Conservation (phyloP, 2,113 vertebrate genomes). For the Actenoides lindsayi region DNA sequence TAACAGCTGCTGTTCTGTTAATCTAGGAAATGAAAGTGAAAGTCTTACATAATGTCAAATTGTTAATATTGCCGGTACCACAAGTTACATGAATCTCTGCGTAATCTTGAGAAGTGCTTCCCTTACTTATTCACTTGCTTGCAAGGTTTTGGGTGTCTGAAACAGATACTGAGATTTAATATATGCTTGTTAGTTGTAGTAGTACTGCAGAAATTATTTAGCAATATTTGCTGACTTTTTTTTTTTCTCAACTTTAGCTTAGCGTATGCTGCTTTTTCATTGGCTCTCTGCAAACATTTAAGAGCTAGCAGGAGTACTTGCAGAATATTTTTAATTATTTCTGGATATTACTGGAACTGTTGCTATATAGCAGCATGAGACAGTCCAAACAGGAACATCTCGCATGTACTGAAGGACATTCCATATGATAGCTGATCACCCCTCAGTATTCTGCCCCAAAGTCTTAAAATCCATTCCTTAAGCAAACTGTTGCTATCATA, state of each 20-base stretch:
- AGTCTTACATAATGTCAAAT: not conserved
- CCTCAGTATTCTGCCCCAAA: not conserved
- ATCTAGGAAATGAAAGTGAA: not conserved
- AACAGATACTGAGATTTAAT: not conserved
- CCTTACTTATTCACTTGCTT: not conserved
- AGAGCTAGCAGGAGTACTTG: not conserved
- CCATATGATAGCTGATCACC: not conserved
- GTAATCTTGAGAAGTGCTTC: not conserved
- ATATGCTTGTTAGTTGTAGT: not conserved
- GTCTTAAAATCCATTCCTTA: not conserved
- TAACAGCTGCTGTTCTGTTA: not conserved
- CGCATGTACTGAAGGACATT: not conserved
- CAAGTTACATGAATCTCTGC: not conserved
- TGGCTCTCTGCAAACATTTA: not conserved
- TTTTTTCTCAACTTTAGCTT: not conserved
- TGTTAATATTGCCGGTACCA: not conserved
- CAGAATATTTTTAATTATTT: not conserved
- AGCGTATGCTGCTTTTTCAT: not conserved
- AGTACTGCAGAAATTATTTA: not conserved
- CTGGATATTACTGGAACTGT: not conserved
- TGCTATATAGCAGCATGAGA: not conserved
- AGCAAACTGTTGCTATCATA: not conserved
- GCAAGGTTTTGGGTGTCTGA: not conserved
- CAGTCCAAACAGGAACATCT: not conserved
- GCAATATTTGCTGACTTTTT: not conserved